Percentiles rank a stretch among this genome's conserved stretches.
Evolutionary conservation across 2,888 invertebrate genomes (phyloP).

Genomic region (Polydrusus tereticollis): DNA sequence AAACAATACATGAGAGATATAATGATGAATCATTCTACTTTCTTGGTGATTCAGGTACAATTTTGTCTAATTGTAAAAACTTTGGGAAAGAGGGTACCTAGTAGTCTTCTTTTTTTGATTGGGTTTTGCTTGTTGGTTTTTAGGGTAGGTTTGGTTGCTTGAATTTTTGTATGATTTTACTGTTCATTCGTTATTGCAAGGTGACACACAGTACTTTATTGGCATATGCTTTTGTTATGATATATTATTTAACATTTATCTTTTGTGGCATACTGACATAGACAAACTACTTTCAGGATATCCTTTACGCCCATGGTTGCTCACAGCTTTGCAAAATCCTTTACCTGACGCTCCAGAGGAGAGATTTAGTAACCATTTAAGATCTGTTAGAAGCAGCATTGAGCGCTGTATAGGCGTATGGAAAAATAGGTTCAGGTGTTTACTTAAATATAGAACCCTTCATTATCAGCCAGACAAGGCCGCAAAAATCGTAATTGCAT

Average conservation of each 20-base stretch:
- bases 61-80: background rate
- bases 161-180: too few relatives aligned
- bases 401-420: constrained; percentile 32
- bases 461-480: constrained; percentile 34
- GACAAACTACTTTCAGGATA: constrained; percentile 20
- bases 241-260: too few relatives aligned
- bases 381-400: constrained; percentile 25
- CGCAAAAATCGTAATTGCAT: background rate
- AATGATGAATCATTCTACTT: background rate
- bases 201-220: too few relatives aligned
- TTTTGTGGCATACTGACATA: background rate
- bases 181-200: too few relatives aligned
- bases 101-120: too few relatives aligned
- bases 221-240: too few relatives aligned
- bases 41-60: background rate
- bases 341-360: constrained; percentile 30
- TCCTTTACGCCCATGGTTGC: constrained; percentile 32
- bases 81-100: too few relatives aligned
- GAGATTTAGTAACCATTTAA: constrained; percentile 24
- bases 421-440: constrained; percentile 41
- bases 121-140: too few relatives aligned
- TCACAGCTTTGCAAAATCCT: constrained; percentile 21
- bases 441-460: constrained; percentile 41
- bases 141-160: too few relatives aligned
- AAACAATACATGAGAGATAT: background rate